Base-by-base conservation (phyloP, 2,113 vertebrate species). In the Eudyptes chrysolophus region DNA sequence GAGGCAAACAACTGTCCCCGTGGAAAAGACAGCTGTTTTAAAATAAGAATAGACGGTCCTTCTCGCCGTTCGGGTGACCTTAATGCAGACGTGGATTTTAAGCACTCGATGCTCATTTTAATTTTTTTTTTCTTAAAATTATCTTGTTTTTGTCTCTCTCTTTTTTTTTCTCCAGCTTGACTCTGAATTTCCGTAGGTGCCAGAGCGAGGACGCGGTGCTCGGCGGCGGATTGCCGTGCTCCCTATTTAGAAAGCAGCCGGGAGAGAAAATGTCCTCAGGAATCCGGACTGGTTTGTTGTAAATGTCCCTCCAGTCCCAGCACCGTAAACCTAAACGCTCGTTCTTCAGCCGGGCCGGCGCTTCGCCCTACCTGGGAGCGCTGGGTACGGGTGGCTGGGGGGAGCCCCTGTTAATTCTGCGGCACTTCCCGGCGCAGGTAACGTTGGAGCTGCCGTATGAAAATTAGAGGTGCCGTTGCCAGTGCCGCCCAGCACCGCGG, bases 1-100 rank as follows among this genome's bases (percentile, higher is more conserved):
- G 87, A 97, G 91, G 90, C 88, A 97, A 97, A 95, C 93, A 97
- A 98, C 91, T 60, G 93, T 93, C 92, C 97, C 95, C 76, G 61
- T 75, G 95, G 97, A 97, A 97, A 97, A 97, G 84, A 70, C 89
- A 69, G 66, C 40, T 81, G 34, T 65, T 97, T 97, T 95, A 85
- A 95, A 95, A 92, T 46, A 93, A 24, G 60, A 88, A 71, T 42
- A 69, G 65, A 25, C 36, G 44, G 57, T 81, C 83, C 90, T 89
- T 68, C 74, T 82, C 58, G 26, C 68, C 78, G 14, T 92, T 94
- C 36, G 42, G 66, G 81, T 96, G 95, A 94, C 93, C 98, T 84
- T 49, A 95, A 57, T 44, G 29, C 19, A 71, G 60, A 30, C 18
- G 8, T 30, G 57, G 52, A 42, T 94, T 94, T 72, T 90, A 94